Evolutionary conservation across 2,888 invertebrate genomes (phyloP).

Genomic region (Dinocampus coccinellae): DNA sequence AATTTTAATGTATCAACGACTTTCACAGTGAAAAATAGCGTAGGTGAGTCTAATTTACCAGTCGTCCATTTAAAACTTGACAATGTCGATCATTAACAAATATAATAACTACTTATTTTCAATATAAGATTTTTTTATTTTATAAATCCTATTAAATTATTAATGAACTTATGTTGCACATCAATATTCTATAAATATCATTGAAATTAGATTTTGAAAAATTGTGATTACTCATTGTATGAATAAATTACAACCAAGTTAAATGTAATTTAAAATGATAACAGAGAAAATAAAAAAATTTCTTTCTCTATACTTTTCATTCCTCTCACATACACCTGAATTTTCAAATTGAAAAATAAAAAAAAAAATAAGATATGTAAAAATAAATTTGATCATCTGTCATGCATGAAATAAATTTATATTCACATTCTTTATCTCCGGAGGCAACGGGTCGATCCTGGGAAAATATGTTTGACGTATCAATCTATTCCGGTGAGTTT

Average conservation of each 20-base stretch:
- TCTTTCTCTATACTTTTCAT: neutral
- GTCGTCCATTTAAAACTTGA: neutral
- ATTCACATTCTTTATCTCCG: conserved; percentile 20
- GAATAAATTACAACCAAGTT: too few relatives aligned
- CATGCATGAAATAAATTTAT: conserved; percentile 34
- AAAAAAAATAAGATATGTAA: neutral
- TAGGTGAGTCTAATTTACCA: neutral
- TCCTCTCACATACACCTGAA: neutral
- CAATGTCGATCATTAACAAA: neutral
- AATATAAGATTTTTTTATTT: too few relatives aligned
- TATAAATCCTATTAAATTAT: too few relatives aligned
- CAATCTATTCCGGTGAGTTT: conserved; percentile 34
- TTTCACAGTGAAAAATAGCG: conserved; percentile 6
- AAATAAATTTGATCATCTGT: conserved; percentile 19
- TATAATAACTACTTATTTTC: too few relatives aligned
- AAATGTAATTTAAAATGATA: too few relatives aligned
- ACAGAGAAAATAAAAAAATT: too few relatives aligned
- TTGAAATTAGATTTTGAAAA: too few relatives aligned
- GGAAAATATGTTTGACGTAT: conserved; percentile 37
- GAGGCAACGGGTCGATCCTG: conserved; percentile 16
- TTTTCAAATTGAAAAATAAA: neutral
- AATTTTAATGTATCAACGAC: conserved; percentile 60
- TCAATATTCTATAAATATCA: too few relatives aligned
- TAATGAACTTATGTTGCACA: too few relatives aligned
- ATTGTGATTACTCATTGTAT: too few relatives aligned